phyloP scores from a whole-genome alignment of 2,797 vertebrate genomes.

The Echiichthys vipera region DNA sequence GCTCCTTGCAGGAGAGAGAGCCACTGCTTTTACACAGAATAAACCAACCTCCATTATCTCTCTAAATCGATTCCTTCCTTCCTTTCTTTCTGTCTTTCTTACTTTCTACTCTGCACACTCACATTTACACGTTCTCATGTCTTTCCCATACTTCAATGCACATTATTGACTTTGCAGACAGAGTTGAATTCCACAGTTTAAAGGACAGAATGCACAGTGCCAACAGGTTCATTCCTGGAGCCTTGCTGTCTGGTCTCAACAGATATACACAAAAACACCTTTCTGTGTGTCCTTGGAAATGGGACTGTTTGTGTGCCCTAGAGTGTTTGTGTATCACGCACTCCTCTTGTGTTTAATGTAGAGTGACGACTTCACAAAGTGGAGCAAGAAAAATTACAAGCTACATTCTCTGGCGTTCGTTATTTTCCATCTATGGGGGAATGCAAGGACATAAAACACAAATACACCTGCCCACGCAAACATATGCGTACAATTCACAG shows the following conservation, averaged over 20 bases:
- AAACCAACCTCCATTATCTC: slow-evolving; percentile 15
- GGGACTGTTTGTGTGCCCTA: slow-evolving; percentile 63
- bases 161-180: neutral
- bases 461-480: slow-evolving; percentile 49
- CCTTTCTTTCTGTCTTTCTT: neutral
- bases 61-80: slow-evolving; percentile 10
- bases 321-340: slow-evolving; percentile 71
- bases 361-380: slow-evolving; percentile 57
- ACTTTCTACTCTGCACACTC: neutral
- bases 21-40: slow-evolving; percentile 13
- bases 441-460: slow-evolving; percentile 36
- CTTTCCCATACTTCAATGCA: slow-evolving; percentile 3
- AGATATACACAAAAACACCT: slow-evolving; percentile 73
- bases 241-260: slow-evolving; percentile 53
- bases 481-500: slow-evolving; percentile 7
- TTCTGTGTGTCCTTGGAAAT: slow-evolving; percentile 60
- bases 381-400: slow-evolving; percentile 63
- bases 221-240: slow-evolving; percentile 56
- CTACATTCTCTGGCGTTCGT: slow-evolving; percentile 46
- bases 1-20: slow-evolving; percentile 10
- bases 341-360: slow-evolving; percentile 60
- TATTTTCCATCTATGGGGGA: slow-evolving; percentile 66
- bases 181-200: slow-evolving; percentile 18
- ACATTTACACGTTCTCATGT: neutral
- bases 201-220: slow-evolving; percentile 40